Conservation (phyloP, 23 tunicate genomes). For the Pegea sp. region DNA sequence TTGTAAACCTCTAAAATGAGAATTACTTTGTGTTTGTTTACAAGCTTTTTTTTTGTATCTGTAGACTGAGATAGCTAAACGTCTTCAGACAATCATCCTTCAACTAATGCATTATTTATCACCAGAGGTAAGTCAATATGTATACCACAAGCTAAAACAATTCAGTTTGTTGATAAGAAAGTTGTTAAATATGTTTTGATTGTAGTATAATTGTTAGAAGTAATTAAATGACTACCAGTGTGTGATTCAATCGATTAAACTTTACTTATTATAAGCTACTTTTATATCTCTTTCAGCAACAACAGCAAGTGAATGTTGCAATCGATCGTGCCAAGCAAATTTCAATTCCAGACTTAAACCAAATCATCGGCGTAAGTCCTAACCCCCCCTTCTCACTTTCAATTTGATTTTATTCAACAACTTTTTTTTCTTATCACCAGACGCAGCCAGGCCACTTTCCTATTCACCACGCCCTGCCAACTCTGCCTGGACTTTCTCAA, state of each 20-base stretch:
- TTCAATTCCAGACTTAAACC: slow-evolving; percentile 50
- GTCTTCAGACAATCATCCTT: slow-evolving; percentile 42
- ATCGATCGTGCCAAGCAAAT: slow-evolving; percentile 78
- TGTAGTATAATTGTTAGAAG: too few species aligned
- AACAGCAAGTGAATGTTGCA: slow-evolving; percentile 67
- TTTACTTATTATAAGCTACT: too few species aligned
- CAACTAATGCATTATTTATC: slow-evolving; percentile 53
- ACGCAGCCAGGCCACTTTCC: slow-evolving; percentile 62
- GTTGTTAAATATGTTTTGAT: too few species aligned
- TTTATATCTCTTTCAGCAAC: too few species aligned
- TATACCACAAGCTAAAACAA: too few species aligned
- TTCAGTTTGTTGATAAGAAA: too few species aligned
- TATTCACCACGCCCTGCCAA: slow-evolving; percentile 58
- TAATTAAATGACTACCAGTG: too few species aligned
- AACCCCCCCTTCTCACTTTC: not conserved
- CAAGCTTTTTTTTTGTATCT: slow-evolving; percentile 8
- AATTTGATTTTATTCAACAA: not conserved
- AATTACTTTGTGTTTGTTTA: slow-evolving; percentile 1
- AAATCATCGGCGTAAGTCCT: slow-evolving; percentile 53
- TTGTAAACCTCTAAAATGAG: too few species aligned
- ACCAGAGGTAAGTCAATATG: slow-evolving; percentile 47
- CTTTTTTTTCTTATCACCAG: not conserved
- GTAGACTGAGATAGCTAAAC: slow-evolving; percentile 73
- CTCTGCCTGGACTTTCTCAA: slow-evolving; percentile 50
- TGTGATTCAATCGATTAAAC: too few species aligned